Evolutionary conservation across 2,113 vertebrate genomes (phyloP).

Genomic region (Nibea coibor): DNA sequence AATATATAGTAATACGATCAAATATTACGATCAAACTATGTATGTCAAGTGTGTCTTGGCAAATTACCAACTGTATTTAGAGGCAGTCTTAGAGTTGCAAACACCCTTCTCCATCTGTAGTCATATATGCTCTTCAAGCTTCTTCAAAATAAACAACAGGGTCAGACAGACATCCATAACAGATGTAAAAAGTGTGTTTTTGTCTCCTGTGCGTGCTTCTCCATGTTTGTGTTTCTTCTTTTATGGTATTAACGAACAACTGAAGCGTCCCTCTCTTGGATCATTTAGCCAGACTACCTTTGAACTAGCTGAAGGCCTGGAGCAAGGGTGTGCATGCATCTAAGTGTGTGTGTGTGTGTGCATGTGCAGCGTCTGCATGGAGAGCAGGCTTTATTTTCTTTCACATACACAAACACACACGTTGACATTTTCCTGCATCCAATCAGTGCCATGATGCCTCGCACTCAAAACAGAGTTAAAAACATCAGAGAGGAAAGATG

Average conservation of each 20-base stretch:
- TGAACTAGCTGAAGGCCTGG: constrained; percentile 56
- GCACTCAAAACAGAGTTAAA: neutral
- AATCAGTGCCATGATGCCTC: constrained; percentile 6
- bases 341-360: neutral
- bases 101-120: neutral
- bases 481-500: constrained; percentile 39
- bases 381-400: neutral
- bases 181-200: neutral
- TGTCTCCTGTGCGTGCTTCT: neutral
- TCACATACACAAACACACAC: neutral
- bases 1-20: neutral
- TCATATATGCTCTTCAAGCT: neutral
- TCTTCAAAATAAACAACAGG: neutral
- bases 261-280: constrained; percentile 38
- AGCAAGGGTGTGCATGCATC: constrained; percentile 11
- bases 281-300: constrained; percentile 43
- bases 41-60: neutral
- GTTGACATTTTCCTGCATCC: constrained; percentile 7
- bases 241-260: constrained; percentile 44
- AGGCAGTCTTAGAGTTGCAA: neutral
- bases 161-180: neutral
- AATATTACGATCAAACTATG: neutral
- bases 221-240: constrained; percentile 38
- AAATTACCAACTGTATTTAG: neutral
- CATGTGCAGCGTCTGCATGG: constrained; percentile 3